Base-by-base conservation (phyloP, 2,888 invertebrate genomes). In the Calameuta idolon region DNA sequence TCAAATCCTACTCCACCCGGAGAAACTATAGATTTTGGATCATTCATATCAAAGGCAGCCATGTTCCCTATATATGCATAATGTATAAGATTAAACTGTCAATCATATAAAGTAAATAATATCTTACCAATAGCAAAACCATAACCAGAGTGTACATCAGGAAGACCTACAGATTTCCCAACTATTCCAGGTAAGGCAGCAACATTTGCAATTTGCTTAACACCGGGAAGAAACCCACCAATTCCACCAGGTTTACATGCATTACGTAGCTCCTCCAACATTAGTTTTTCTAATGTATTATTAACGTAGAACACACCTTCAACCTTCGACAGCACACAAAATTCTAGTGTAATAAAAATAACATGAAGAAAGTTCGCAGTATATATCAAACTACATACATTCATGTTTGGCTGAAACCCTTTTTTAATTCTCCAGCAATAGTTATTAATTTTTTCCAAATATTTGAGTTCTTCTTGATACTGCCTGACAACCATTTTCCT, bases 1-100 rank as follows among this genome's bases (percentile, higher is more conserved):
- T 99, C 99, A 92, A 99, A 99, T 11, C 99, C 99, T 31, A 99
- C 99, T 78, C 99, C 99, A 77, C 99, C 98, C 31, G 99, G 99
- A 11, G 98, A 98, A 4, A 98, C 98, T 82, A 99, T 97, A 11
- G 99, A 96, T 82, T 95, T 93, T 0, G 98, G 98, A 93, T 99
- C 95, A 85, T 95, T 93, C 92, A 97, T 95, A 92, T 99, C 99
- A 93, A 99, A 99, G 5, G 99, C 99, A 81, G 99, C 99, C 97
- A 99, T 99, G 92, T 99, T 99, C 76, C 99, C 96, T 95, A 86
- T 79, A 80, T 37, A 73, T 3, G 23, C 33, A 71, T 79, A 37
- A 35, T 77, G n/a, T 3, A 69, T 71, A 69, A 2, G 5, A 55
- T 55, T 23, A 55, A 55, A 55, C 9, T 23, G 55, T 23, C 55